Evolutionary conservation across 92 coral and sea anemone genomes (phyloP), one percentile per base, ranked within the genome.

Genomic region (Palythoa grandis): DNA sequence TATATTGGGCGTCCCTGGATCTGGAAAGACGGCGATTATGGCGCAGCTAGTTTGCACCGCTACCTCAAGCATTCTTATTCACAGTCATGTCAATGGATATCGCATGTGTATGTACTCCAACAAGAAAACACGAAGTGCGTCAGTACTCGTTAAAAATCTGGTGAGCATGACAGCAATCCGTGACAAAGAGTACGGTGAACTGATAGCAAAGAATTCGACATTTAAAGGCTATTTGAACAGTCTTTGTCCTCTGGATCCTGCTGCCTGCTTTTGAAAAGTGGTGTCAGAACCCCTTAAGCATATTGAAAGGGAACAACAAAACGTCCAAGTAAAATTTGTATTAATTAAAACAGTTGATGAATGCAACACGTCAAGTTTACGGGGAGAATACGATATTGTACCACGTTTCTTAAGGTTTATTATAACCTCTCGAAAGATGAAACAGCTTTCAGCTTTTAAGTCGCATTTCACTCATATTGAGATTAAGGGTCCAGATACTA

Each of bases 1-100:
- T 2, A 70, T 70, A 29, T 47, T 70, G 29, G 75, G 75, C 14
- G 38, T 19, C 2, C 75, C 75, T 11, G 75, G 75, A 38, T 70
- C 47, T 39, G 75, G 75, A 39, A 70, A 70, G 75, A 25, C 75
- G 5, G 75, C 75, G 16, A 25, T 86, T 12, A 50, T 87, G 79
- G 72, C 89, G 17, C 78, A 87, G 15, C 52, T 87, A 61, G 61
- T 87, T 68, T 87, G 89, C 48, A 77, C 89, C 19, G 79, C 72
- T 53, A 77, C 67, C 57, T 77, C 89, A 74, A 78, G 85, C 72
- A 77, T 68, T 35, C 71, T 54, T 40, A 87, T 87, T 70, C 83
- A 87, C 70, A 70, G 38, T 20, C 70, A 87, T 47, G 78, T 73
- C 4, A 67, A 77, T 77, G 89, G 70, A 37, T 87, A 87, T 73